Base-by-base conservation (phyloP, 2,888 invertebrate species). In the Eulithis prunata region DNA sequence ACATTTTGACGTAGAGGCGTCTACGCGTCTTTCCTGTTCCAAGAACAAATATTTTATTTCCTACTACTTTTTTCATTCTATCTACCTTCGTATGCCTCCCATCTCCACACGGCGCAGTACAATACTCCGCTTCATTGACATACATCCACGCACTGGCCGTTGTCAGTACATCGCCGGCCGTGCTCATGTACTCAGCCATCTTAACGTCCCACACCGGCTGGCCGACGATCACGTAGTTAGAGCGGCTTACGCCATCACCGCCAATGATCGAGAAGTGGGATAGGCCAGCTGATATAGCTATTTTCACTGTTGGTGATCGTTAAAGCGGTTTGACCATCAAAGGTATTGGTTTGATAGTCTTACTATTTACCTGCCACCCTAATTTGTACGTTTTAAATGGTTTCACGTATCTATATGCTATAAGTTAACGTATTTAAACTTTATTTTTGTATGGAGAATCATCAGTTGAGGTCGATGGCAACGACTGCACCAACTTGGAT, bases 91-190 rank as follows among this genome's bases (percentile, higher is more conserved):
- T 93, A 76, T 95, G 95, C 53, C 89, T 78, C 2, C 92, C 93
- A 72, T 95, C 94, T 0, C 91, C 87, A 68, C 93, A 86, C 0
- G 89, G 88, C 78, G 94, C 93, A 21, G 93, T 92, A 55, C 94
- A 83, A 75, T 95, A 95, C 72, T 95, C 95, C 13, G 90, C 93
- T 11, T 94, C 93, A 73, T 94, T 94, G 3, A 94, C 91, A 82
- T 94, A 94, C 70, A 90, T 91, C 94, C 95, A 95, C 10, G 94
- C 94, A 57, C 94, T 94, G 10, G 93, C 90, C 0, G 95, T 87
- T 0, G 95, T 94, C 0, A 95, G 78, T 21, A 95, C 94, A 68
- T 95, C 95, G 0, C 95, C 95, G 0, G 95, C 94, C 2, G 86
- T 89, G 71, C 90, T 89, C 70, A 86, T 78, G 66, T 89, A 84